These are phyloP conservation scores for Amphipoea lucens DNA, from an alignment of 2,888 invertebrate species.

Conservation along the genomic window DNA sequence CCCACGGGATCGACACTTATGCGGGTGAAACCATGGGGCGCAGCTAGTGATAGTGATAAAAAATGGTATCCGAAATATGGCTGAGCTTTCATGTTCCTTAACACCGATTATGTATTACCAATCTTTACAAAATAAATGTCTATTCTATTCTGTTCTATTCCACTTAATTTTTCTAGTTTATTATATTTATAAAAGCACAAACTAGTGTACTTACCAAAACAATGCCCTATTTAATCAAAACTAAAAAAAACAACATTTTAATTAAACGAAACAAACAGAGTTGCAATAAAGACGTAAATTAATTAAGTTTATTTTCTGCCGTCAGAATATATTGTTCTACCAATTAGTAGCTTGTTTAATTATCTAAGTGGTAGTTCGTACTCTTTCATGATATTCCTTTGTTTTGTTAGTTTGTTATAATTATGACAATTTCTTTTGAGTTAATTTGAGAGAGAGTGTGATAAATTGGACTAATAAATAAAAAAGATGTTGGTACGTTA, in stretches of 20 bases:
- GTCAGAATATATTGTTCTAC: conserved; percentile 26
- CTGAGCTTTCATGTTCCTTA: too few relatives aligned
- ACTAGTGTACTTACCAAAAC: neutral
- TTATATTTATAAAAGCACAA: neutral
- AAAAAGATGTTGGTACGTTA: neutral
- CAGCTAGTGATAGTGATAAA: too few relatives aligned
- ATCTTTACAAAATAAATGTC: neutral
- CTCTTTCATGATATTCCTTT: conserved; percentile 35
- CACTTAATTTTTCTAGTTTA: neutral
- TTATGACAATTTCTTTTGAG: conserved; percentile 14
- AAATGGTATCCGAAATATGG: too few relatives aligned
- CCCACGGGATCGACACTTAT: too few relatives aligned
- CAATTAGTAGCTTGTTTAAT: conserved; percentile 51
- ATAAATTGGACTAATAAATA: neutral
- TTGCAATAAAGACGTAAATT: conserved; percentile 23
- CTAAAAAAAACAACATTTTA: neutral
- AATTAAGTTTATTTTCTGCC: conserved; percentile 41
- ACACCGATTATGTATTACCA: neutral
- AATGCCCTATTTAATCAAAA: neutral
- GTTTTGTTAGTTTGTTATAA: conserved; percentile 20
- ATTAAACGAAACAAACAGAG: conserved; percentile 7
- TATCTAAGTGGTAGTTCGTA: conserved; percentile 44
- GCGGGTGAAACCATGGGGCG: too few relatives aligned
- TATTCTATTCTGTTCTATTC: neutral
- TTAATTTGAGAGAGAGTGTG: neutral